Evolutionary conservation across 30 jellyfish, hydroid and myxozoan species (phyloP).

Genomic region (Hydractinia symbiolongicarpus): DNA sequence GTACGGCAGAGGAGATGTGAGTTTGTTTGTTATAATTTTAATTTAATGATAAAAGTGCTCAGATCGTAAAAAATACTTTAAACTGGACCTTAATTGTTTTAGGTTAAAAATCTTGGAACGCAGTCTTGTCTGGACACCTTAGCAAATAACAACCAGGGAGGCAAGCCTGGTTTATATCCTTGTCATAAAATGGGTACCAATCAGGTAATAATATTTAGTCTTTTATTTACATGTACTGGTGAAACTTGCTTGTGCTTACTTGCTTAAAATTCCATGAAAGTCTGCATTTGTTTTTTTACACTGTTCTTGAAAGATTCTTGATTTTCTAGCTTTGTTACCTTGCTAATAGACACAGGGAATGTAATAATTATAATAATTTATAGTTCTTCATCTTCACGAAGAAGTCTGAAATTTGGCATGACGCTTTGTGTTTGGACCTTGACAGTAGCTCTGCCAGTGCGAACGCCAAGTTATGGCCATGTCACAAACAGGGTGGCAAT

Average conservation of each 20-base stretch:
- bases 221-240: too few species aligned
- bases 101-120: conserved; percentile 76
- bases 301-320: too few species aligned
- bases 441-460: conserved; percentile 34
- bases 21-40: conserved; percentile 16
- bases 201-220: conserved; percentile 43
- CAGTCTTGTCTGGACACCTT: conserved; percentile 71
- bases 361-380: background rate
- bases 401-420: conserved; percentile 91
- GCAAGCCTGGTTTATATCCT: conserved; percentile 91
- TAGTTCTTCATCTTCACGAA: conserved; percentile 84
- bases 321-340: too few species aligned
- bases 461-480: conserved; percentile 78
- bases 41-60: background rate
- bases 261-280: too few species aligned
- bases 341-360: background rate
- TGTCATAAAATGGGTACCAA: conserved; percentile 94
- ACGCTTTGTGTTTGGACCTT: conserved; percentile 76
- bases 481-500: conserved; percentile 94
- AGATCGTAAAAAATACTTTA: background rate
- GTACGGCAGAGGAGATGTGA: conserved; percentile 90
- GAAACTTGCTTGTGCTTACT: too few species aligned
- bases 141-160: conserved; percentile 90
- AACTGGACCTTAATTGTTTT: background rate
- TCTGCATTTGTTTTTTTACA: background rate